These are phyloP conservation scores for Drosophila pseudotalamancana DNA, from an alignment of 2,888 invertebrate species.

Conservation along the genomic window DNA sequence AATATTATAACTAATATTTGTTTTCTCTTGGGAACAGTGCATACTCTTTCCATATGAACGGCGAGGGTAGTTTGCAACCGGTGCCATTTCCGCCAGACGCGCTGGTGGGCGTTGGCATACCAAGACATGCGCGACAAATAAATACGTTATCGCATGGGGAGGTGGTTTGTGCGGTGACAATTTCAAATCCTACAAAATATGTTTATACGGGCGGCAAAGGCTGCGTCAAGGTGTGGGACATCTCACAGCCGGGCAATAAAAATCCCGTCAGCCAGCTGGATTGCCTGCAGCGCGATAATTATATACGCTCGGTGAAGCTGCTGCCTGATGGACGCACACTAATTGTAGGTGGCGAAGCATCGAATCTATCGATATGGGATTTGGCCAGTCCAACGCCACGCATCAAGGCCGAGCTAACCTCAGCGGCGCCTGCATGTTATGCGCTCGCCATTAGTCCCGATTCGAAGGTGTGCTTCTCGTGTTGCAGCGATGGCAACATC, in stretches of 20 bases:
- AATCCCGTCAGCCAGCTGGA: slow-evolving; percentile 94
- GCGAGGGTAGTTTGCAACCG: slow-evolving; percentile 93
- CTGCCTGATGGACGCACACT: slow-evolving; percentile 96
- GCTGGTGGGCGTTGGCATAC: slow-evolving; percentile 95
- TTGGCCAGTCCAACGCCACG: slow-evolving; percentile 95
- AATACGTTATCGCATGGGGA: slow-evolving; percentile 97
- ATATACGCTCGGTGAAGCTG: slow-evolving; percentile 97
- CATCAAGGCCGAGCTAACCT: slow-evolving; percentile 95
- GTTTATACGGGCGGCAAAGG: slow-evolving; percentile 99
- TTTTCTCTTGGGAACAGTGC: slow-evolving; percentile 86
- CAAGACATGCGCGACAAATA: slow-evolving; percentile 94
- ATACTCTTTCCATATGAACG: slow-evolving; percentile 97
- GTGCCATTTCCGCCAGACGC: slow-evolving; percentile 98
- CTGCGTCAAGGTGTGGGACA: slow-evolving; percentile 95
- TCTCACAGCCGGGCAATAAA: slow-evolving; percentile 90
- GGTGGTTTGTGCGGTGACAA: slow-evolving; percentile 98
- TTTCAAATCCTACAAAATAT: slow-evolving; percentile 93
- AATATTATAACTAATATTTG: not conserved
- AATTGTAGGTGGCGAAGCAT: slow-evolving; percentile 98
- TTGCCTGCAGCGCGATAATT: slow-evolving; percentile 97
- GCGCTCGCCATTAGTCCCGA: slow-evolving; percentile 98
- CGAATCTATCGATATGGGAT: slow-evolving; percentile 98
- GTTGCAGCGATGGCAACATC: slow-evolving; percentile 99
- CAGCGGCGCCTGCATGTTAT: slow-evolving; percentile 98
- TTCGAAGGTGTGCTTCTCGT: slow-evolving; percentile 98